phyloP scores from a whole-genome alignment of 2,113 vertebrate genomes.

The Calidris pygmaea region DNA sequence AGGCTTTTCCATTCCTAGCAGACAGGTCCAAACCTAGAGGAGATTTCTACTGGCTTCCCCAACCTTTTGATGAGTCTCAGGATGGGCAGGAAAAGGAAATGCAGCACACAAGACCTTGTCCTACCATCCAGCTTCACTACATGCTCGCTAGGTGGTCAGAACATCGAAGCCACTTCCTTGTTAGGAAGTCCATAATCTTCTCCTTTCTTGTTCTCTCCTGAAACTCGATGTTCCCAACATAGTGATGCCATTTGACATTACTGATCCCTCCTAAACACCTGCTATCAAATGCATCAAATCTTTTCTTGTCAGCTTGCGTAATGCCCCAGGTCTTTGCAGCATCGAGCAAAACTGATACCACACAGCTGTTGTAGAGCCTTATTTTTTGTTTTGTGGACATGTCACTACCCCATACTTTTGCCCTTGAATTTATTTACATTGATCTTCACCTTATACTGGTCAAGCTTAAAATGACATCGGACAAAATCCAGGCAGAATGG shows the following conservation, averaged over 20 bases:
- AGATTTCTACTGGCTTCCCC: not conserved
- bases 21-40: not conserved
- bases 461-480: not conserved
- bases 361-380: slow-evolving; percentile 74
- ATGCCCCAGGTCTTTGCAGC: slow-evolving; percentile 72
- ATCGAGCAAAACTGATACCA: slow-evolving; percentile 73
- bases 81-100: not conserved
- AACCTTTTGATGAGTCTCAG: not conserved
- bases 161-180: slow-evolving; percentile 26
- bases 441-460: slow-evolving; percentile 45
- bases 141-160: not conserved
- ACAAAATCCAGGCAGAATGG: not conserved
- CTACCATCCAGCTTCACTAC: not conserved
- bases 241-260: slow-evolving; percentile 65
- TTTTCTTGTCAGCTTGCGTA: slow-evolving; percentile 74
- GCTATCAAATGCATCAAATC: slow-evolving; percentile 76
- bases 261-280: slow-evolving; percentile 73
- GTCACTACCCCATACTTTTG: slow-evolving; percentile 63
- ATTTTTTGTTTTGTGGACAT: slow-evolving; percentile 72
- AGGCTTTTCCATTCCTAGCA: not conserved
- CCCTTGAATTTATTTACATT: slow-evolving; percentile 67
- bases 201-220: slow-evolving; percentile 67
- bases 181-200: slow-evolving; percentile 55
- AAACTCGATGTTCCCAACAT: slow-evolving; percentile 62
- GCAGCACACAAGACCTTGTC: not conserved